Base-by-base conservation (phyloP, 2,797 vertebrate species). In the Sebastolobus altivelis region DNA sequence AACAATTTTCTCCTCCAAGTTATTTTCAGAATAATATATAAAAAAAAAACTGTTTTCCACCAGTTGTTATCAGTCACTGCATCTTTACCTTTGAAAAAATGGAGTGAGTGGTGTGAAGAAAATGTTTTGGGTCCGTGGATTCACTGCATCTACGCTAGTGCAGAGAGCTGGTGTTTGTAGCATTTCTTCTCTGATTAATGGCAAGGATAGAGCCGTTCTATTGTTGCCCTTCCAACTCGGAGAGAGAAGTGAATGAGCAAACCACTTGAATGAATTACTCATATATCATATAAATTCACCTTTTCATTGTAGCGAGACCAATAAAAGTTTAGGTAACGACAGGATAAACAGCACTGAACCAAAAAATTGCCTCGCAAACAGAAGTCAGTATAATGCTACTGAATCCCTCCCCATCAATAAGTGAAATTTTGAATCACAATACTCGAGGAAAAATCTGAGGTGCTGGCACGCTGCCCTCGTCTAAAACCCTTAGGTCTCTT, bases 1-100 rank as follows among this genome's bases (percentile, higher is more conserved):
- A 82, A 82, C 72, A 52, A 70, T 87, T 75, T 82, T 87, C 46
- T 58, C 58, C 35, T 80, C 40, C 61, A 55, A 80, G 74, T 86
- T 82, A 72, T 90, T 88, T 80, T 84, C 56, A 62, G 46, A 77
- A 78, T 71, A 83, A 75, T 80, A 62, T 71, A 69, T 52, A 14
- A 40, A 27, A 18, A 49, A 77, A 68, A 65, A 77, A 74, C 22
- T n/a, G 10, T 16, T 80, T 77, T 71, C 46, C 16, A 43, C 20
- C 40, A 20, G 37, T 70, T 65, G n/a, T 68, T 85, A 55, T 75
- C 70, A 62, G 52, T 58, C 33, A 37, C 35, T 73, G 46, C 52
- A 56, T 75, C 40, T 67, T 83, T 80, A 56, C 55, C 63, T 75
- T 67, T 82, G 43, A 59, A 75, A 27, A 74, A 77, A 66, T 29